Conservation (phyloP, 2,797 vertebrate species). For the Mormyrus hasselquistii region DNA sequence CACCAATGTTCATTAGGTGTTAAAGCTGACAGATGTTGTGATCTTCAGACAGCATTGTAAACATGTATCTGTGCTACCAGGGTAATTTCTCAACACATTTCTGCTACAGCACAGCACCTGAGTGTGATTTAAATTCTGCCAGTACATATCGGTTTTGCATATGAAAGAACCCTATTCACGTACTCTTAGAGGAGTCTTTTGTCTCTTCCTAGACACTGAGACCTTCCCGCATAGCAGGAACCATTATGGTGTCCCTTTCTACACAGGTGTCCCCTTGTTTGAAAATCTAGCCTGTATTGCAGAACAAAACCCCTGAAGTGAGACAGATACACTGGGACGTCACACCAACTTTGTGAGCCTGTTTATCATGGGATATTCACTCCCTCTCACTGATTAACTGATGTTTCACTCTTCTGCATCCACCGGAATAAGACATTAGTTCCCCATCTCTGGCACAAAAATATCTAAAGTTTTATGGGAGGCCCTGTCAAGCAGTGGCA, state of each 20-base stretch:
- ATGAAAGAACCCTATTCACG: neutral
- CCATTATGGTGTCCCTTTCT: neutral
- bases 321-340: neutral
- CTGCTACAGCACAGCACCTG: neutral
- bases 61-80: neutral
- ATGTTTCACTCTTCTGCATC: neutral
- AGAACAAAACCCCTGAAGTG: neutral
- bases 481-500: neutral
- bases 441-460: neutral
- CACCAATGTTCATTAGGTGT: neutral
- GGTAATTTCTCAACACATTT: neutral
- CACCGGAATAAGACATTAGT: neutral
- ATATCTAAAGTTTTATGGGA: neutral
- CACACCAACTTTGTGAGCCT: neutral
- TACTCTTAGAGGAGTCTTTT: conserved; percentile 1
- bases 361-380: neutral
- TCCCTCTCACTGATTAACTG: neutral
- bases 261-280: neutral
- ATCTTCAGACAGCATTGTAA: neutral
- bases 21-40: neutral
- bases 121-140: neutral
- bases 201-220: neutral
- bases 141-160: neutral
- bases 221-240: neutral
- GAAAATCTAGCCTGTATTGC: neutral